These are phyloP conservation scores for Nebria ingens DNA, from an alignment of 1,140 invertebrate species.

Conservation along the genomic window DNA sequence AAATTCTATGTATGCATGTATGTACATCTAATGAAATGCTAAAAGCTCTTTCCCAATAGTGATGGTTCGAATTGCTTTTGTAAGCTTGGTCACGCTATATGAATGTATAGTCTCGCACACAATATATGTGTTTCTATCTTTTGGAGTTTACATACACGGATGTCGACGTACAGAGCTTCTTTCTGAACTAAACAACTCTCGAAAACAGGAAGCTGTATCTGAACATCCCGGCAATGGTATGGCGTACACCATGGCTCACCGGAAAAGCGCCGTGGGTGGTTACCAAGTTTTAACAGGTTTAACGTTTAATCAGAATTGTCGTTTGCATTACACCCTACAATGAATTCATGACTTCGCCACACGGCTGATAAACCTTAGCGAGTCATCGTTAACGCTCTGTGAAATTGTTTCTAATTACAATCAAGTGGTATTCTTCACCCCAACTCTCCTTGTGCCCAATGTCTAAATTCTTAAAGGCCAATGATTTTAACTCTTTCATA, in stretches of 20 bases:
- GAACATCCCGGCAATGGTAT: background rate
- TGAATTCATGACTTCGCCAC: background rate
- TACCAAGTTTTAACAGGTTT: slow-evolving; percentile 3
- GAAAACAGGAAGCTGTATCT: slow-evolving; percentile 2
- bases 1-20: no score
- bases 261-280: background rate
- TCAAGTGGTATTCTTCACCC: background rate
- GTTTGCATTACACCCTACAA: background rate
- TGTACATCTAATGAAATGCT: no score
- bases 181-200: no score
- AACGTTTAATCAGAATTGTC: slow-evolving; percentile 8
- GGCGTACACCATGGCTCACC: background rate
- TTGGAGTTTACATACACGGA: no score
- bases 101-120: no score
- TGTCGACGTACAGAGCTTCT: no score
- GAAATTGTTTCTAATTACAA: slow-evolving; percentile 9
- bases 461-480: background rate
- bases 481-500: background rate
- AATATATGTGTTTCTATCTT: no score
- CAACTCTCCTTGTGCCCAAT: background rate
- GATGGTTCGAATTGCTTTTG: no score
- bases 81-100: no score
- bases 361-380: background rate
- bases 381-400: background rate
- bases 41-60: no score